phyloP scores from a whole-genome alignment of 2,113 vertebrate genomes.

The Chloebia gouldiae region DNA sequence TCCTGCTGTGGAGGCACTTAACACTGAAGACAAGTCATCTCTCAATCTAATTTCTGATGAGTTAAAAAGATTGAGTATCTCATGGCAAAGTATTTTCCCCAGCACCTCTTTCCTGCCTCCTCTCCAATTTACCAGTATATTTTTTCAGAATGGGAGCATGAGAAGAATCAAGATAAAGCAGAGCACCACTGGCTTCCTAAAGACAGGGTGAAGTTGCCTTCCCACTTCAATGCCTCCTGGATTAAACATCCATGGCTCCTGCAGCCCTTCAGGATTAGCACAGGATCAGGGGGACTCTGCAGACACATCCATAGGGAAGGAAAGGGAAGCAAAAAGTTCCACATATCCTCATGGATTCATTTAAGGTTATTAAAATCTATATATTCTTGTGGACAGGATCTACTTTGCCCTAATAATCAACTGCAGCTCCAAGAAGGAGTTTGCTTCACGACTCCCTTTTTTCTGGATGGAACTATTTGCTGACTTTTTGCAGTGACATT shows the following conservation, averaged over 20 bases:
- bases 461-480: not conserved
- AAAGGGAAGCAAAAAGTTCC: not conserved
- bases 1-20: conserved; percentile 31
- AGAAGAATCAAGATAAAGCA: not conserved
- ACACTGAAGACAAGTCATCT: not conserved
- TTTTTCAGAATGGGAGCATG: not conserved
- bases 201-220: not conserved
- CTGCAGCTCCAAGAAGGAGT: not conserved
- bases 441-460: not conserved
- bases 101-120: not conserved
- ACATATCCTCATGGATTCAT: not conserved
- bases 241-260: not conserved
- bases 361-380: not conserved
- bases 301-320: not conserved
- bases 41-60: conserved; percentile 16
- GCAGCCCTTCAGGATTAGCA: not conserved
- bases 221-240: not conserved
- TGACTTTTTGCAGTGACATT: not conserved
- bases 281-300: not conserved
- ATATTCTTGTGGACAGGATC: not conserved
- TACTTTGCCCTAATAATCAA: not conserved
- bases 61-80: not conserved
- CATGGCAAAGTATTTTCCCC: not conserved
- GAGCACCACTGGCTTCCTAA: not conserved
- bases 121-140: not conserved